phyloP scores from a whole-genome alignment of 2,888 invertebrate species.

The Aleiodes testaceus region DNA sequence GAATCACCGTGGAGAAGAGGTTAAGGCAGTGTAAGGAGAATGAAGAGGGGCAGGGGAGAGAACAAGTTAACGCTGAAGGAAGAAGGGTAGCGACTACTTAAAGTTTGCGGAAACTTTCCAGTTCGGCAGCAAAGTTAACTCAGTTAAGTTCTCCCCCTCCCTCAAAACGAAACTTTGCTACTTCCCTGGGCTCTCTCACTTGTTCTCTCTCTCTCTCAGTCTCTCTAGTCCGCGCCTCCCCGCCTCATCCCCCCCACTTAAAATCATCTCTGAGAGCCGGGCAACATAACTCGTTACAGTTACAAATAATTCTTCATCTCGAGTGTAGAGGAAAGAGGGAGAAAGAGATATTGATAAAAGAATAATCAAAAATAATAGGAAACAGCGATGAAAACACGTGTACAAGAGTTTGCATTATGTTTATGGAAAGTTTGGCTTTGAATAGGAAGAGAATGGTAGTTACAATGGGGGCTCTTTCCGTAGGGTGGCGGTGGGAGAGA shows the following conservation, averaged over 20 bases:
- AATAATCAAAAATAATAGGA: conserved; percentile 22
- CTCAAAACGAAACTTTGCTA: conserved; percentile 70
- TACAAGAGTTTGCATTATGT: conserved; percentile 34
- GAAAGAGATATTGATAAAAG: conserved; percentile 21
- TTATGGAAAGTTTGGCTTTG: conserved; percentile 15
- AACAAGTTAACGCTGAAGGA: conserved; percentile 41
- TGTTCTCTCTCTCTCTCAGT: conserved; percentile 46
- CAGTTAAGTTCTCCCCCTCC: conserved; percentile 67
- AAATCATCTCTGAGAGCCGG: conserved; percentile 43
- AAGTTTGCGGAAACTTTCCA: conserved; percentile 71
- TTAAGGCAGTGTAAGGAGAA: conserved; percentile 41
- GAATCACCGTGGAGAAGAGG: neutral
- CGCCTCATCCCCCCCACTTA: conserved; percentile 42
- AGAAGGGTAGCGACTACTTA: conserved; percentile 69
- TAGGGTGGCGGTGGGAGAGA: conserved; percentile 5
- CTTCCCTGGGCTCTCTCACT: conserved; percentile 51
- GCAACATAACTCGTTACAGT: conserved; percentile 38
- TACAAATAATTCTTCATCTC: conserved; percentile 6
- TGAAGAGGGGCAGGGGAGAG: conserved; percentile 19
- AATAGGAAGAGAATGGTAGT: conserved; percentile 19
- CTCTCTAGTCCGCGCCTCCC: neutral
- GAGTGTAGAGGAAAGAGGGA: neutral
- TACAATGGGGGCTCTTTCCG: neutral
- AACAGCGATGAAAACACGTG: conserved; percentile 37
- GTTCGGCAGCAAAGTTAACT: conserved; percentile 73